phyloP scores from a whole-genome alignment of 2,888 invertebrate species.

The Lissocephala sabroskyi region DNA sequence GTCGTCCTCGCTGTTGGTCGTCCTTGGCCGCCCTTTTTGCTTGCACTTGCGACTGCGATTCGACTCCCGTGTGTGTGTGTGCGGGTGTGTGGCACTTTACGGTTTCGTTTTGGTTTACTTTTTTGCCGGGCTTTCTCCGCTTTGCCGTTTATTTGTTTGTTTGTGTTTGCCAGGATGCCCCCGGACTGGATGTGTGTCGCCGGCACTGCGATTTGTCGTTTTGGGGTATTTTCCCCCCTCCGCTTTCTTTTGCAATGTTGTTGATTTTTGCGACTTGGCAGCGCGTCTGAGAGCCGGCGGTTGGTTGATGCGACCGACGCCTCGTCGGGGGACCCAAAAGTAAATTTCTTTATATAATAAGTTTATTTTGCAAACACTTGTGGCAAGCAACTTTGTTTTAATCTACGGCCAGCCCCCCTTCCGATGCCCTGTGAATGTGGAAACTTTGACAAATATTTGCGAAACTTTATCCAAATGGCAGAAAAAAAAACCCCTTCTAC shows the following conservation, averaged over 20 bases:
- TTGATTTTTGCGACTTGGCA: slow-evolving; percentile 63
- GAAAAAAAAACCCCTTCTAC: too few relatives aligned
- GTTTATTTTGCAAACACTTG: slow-evolving; percentile 68
- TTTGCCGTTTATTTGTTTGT: slow-evolving; percentile 15
- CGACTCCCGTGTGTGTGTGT: slow-evolving; percentile 30
- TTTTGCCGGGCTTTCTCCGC: slow-evolving; percentile 13
- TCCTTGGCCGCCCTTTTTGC: slow-evolving; percentile 35
- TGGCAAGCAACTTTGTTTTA: slow-evolving; percentile 65
- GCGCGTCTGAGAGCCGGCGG: slow-evolving; percentile 26
- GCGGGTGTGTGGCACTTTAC: slow-evolving; percentile 14
- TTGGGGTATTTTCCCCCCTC: slow-evolving; percentile 10
- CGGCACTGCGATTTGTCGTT: slow-evolving; percentile 32
- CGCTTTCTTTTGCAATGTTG: slow-evolving; percentile 56
- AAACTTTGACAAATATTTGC: slow-evolving; percentile 67
- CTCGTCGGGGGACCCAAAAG: slow-evolving; percentile 28
- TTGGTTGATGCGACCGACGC: neutral
- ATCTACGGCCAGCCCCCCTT: slow-evolving; percentile 48
- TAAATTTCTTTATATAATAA: slow-evolving; percentile 65
- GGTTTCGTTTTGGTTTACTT: slow-evolving; percentile 27
- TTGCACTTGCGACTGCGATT: slow-evolving; percentile 64
- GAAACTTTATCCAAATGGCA: slow-evolving; percentile 43
- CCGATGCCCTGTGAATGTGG: slow-evolving; percentile 57
- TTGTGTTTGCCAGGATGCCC: slow-evolving; percentile 11
- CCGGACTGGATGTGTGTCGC: slow-evolving; percentile 58
- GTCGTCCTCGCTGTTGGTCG: slow-evolving; percentile 25